Base-by-base conservation (phyloP, 30 jellyfish, hydroid and myxozoan genomes). In the Cassiopea andromeda region DNA sequence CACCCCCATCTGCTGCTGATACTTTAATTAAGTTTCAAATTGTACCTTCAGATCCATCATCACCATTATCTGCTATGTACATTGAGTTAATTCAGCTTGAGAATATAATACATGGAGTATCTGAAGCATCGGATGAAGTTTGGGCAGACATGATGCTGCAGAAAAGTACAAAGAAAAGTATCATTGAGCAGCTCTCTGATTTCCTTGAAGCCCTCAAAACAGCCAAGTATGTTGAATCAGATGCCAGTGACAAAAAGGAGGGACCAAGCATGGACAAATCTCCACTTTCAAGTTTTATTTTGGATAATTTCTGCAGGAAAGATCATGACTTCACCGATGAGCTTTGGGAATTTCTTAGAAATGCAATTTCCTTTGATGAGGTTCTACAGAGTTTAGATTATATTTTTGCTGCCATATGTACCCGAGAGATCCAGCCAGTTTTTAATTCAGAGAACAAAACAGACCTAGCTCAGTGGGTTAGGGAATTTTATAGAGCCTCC, bases 401-500 rank as follows among this genome's bases (percentile, higher is more conserved):
- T 17, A 60, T 89, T 46, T 89, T 89, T 69, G 80, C 83, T 46
- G 82, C 88, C n/a, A 89, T 89, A 4, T 89, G 90, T 73, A 75
- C 92, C 47, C 69, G 92, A 5, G 92, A 75, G 70, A 38, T 89
- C 4, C 97, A 89, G 61, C 97, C 97, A 46, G 97, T 89, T 13
- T 81, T 89, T 46, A 68, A 64, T 38, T 67, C 83, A 50, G 92
- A 75, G 18, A 89, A 89, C 75, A 59, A 60, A 60, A 81, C 92
- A 1, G 77, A 71, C 17, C 61, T 89, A 13, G 97, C 97, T 3
- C 47, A 7, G n/a, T 78, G 84, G 90, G 44, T 89, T 16, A 74
- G 97, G 71, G 85, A 80, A 47, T 89, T 89, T 75, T 89, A 89
- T 80, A 81, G 76, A 71, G 69, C 90, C 1, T 19, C 69, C n/a